Percentiles rank a stretch among this genome's conserved stretches.
Evolutionary conservation across 2,797 vertebrate species (phyloP).

Genomic region (Sebastiscus albofasciatus): DNA sequence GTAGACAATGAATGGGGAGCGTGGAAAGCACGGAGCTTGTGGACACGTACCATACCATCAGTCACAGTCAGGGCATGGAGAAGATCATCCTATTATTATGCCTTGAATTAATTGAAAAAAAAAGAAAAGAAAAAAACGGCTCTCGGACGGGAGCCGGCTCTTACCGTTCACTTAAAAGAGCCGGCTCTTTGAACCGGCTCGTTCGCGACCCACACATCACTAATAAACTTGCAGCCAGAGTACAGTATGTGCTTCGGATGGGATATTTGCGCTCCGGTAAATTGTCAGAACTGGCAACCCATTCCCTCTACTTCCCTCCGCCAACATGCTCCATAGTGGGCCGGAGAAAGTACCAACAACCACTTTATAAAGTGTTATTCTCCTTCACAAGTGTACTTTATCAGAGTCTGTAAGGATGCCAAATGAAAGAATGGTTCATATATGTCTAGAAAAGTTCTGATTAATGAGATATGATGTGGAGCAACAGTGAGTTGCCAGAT

Average conservation of each 20-base stretch:
- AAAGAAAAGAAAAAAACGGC: too few relatives aligned
- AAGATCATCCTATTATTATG: too few relatives aligned
- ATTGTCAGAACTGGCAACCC: not conserved
- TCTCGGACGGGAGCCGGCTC: too few relatives aligned
- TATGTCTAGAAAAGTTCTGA: not conserved
- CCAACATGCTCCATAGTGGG: not conserved
- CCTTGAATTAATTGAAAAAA: too few relatives aligned
- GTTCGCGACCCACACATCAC: too few relatives aligned
- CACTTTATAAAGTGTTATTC: not conserved
- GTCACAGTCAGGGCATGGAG: too few relatives aligned
- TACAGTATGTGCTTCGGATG: not conserved
- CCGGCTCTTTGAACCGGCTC: too few relatives aligned
- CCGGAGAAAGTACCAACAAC: not conserved
- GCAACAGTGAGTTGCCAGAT: not conserved
- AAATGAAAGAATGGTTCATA: rapidly evolving
- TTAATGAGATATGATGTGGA: not conserved
- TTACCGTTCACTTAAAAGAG: too few relatives aligned
- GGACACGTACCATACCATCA: too few relatives aligned
- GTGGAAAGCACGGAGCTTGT: too few relatives aligned
- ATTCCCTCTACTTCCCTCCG: not conserved
- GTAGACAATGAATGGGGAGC: too few relatives aligned
- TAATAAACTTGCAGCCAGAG: not conserved
- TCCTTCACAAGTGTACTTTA: rapidly evolving
- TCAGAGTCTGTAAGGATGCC: not conserved
- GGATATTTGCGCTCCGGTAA: not conserved